phyloP scores from a whole-genome alignment of 2,888 invertebrate species.

The Sinentomon sp. region DNA sequence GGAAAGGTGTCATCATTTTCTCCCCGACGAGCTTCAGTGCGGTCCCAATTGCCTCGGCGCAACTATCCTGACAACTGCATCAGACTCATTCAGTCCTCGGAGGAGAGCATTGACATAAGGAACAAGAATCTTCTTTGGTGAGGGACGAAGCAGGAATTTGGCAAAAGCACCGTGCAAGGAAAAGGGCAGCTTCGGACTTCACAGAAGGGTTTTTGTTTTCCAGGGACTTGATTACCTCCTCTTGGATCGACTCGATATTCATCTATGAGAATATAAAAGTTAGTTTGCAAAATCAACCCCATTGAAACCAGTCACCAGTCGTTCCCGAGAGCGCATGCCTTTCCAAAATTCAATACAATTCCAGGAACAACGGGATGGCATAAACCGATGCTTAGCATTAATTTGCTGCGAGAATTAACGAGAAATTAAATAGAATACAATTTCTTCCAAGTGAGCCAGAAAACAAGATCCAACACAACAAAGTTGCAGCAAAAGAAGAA shows the following conservation, averaged over 20 bases:
- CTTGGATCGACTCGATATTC: conserved; percentile 49
- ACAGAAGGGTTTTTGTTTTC: conserved; percentile 75
- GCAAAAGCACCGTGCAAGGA: conserved; percentile 54
- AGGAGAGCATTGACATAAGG: conserved; percentile 43
- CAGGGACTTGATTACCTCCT: conserved; percentile 57
- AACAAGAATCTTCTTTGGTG: conserved; percentile 72
- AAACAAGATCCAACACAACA: too few relatives aligned
- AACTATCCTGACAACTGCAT: conserved; percentile 61
- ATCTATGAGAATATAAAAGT: conserved; percentile 29
- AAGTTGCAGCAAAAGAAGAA: too few relatives aligned
- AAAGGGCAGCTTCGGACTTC: conserved; percentile 58
- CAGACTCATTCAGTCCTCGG: conserved; percentile 47
- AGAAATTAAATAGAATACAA: too few relatives aligned
- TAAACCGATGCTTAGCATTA: too few relatives aligned
- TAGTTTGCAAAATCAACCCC: background rate
- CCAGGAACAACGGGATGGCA: too few relatives aligned
- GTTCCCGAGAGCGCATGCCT: background rate
- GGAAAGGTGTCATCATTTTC: conserved; percentile 54
- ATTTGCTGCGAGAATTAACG: too few relatives aligned
- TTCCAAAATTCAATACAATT: too few relatives aligned
- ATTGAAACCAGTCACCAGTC: background rate
- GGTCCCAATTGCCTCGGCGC: conserved; percentile 78
- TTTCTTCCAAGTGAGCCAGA: too few relatives aligned
- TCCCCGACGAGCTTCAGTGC: conserved; percentile 81
- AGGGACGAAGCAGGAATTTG: conserved; percentile 36